Evolutionary conservation across 1,140 invertebrate genomes (phyloP), one percentile per base, ranked within the genome.

Genomic region (Scylla paramamosain): DNA sequence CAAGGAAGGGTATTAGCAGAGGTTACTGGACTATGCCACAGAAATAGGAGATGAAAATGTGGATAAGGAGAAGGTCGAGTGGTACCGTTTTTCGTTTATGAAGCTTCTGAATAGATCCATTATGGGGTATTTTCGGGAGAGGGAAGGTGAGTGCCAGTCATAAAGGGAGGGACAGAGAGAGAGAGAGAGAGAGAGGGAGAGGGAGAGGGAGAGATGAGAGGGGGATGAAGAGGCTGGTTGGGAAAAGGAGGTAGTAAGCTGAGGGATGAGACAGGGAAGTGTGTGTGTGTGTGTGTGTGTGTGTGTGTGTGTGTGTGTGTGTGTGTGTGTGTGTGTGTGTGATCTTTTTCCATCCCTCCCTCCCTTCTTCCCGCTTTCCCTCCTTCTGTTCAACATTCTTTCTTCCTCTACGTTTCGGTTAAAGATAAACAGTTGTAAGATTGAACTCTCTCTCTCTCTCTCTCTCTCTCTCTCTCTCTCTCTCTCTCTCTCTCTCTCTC

Each of bases 251-350:
- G 84, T 39, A 6, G 39, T 1, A 39, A 39, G 39, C 39, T 39
- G 39, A 39, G 39, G 39, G 39, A 39, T 39, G 39, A 39, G 39
- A 39, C 6, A 39, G 39, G 39, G 39, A 39, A 39, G 39, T 1
- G 39, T 39, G 84, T 28, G n/a, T 86, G 84, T 86, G 32, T 86
- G 84, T 86, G 28, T 86, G 84, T 86, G 28, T 29, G 84, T 86
- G 28, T 31, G 84, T 86, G 84, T 86, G 84, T 86, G 84, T 86
- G 84, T 86, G 28, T 86, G 84, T 86, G 32, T 86, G 84, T 88
- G 28, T 31, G 84, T 86, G 84, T 86, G 32, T 86, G 84, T 86
- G 32, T 86, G 32, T 86, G 84, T 86, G 32, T 86, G 28, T 86
- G 52, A 16, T 12, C 10, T 12, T 59, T 12, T 59, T 12, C 52